Evolutionary conservation across 2,113 vertebrate genomes (phyloP).

Genomic region (Rutilus rutilus): DNA sequence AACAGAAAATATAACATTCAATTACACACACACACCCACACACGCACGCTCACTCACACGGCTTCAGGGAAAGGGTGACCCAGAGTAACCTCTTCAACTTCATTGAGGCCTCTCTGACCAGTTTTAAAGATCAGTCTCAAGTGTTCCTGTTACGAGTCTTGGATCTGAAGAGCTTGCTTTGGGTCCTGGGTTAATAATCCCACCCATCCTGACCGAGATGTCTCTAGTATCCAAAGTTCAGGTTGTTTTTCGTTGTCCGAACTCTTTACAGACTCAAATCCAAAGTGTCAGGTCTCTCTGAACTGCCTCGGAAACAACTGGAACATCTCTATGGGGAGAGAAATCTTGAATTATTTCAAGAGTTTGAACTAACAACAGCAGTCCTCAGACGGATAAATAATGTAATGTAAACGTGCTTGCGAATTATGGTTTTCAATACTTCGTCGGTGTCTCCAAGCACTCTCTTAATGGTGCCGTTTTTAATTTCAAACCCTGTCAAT

Average conservation of each 20-base stretch:
- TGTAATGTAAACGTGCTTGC: background rate
- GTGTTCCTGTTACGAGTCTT: conserved; percentile 39
- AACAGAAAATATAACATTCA: conserved; percentile 14
- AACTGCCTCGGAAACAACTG: background rate
- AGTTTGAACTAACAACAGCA: background rate
- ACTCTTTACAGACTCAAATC: conserved; percentile 56
- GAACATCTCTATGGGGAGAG: conserved; percentile 6
- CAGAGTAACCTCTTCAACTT: conserved; percentile 24
- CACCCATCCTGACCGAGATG: conserved; percentile 10
- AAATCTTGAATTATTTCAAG: background rate
- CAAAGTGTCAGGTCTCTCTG: conserved; percentile 41
- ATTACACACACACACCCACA: conserved; percentile 2
- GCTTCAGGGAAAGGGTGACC: conserved; percentile 51
- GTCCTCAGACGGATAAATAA: background rate
- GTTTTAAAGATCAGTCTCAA: background rate
- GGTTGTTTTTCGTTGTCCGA: conserved; percentile 37
- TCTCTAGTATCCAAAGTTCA: conserved; percentile 37
- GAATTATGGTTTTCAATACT: background rate
- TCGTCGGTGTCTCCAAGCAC: background rate
- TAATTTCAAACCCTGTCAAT: background rate
- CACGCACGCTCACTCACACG: background rate
- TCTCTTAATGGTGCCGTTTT: background rate
- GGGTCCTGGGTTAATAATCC: conserved; percentile 18
- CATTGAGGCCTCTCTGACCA: background rate
- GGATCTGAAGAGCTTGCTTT: background rate